Evolutionary conservation across 2,113 vertebrate genomes (phyloP).

Genomic region (Gymnocephalus cernua): DNA sequence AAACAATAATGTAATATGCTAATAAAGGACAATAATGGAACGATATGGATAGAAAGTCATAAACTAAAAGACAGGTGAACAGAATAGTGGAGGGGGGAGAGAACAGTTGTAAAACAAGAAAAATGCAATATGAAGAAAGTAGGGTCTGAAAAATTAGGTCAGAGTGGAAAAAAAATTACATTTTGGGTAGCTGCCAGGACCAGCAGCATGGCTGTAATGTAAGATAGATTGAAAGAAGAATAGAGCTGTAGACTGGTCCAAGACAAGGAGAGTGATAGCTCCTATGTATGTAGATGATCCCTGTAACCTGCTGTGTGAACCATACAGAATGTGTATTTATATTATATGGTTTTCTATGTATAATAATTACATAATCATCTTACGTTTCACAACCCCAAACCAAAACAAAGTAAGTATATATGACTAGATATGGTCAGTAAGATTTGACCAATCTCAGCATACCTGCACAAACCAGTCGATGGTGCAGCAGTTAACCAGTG

Average conservation of each 20-base stretch:
- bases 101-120: not conserved
- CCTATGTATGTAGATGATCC: not conserved
- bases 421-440: not conserved
- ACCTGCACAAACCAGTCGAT: slow-evolving; percentile 93
- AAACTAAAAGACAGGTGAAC: not conserved
- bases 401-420: not conserved
- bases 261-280: not conserved
- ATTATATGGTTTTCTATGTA: not conserved
- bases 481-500: slow-evolving; percentile 89
- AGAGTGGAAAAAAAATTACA: not conserved
- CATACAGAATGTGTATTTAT: not conserved
- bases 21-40: not conserved
- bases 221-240: not conserved
- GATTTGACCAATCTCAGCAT: slow-evolving; percentile 7
- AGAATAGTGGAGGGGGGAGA: not conserved
- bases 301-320: not conserved
- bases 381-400: not conserved
- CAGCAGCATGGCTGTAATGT: not conserved
- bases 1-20: not conserved
- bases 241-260: not conserved
- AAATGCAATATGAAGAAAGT: not conserved
- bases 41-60: accelerated
- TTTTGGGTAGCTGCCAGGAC: not conserved
- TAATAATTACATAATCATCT: not conserved
- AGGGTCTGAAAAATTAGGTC: not conserved